Evolutionary conservation across 2,888 invertebrate genomes (phyloP).

Genomic region (Diplolepis rosae): DNA sequence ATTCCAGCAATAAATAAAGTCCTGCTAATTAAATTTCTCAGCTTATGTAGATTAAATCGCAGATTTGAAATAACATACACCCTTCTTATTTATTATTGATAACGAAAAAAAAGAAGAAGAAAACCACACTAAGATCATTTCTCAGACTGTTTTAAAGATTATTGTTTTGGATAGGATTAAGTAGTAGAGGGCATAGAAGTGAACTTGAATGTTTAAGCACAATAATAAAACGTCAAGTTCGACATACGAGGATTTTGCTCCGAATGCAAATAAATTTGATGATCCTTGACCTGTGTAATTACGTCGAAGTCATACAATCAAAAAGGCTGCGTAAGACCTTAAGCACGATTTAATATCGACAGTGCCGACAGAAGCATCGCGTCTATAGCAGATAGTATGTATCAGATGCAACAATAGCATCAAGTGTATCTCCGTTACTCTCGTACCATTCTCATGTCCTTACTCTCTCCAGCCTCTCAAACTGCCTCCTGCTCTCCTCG

Average conservation of each 20-base stretch:
- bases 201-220: no score
- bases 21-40: not conserved
- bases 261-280: no score
- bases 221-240: slow-evolving; percentile 14
- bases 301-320: slow-evolving; percentile 9
- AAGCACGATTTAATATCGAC: slow-evolving; percentile 1
- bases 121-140: no score
- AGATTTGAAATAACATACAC: not conserved
- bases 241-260: slow-evolving; percentile 14
- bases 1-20: slow-evolving; percentile 10
- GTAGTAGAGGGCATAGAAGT: no score
- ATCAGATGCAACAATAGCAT: slow-evolving; percentile 62
- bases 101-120: no score
- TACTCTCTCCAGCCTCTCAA: slow-evolving; percentile 32
- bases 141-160: no score
- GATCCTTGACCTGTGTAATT: slow-evolving; percentile 1
- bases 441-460: slow-evolving; percentile 22
- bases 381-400: slow-evolving; percentile 63
- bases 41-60: not conserved
- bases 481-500: slow-evolving; percentile 42
- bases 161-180: no score
- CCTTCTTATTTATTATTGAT: not conserved
- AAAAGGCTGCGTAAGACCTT: slow-evolving; percentile 18
- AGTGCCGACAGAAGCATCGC: slow-evolving; percentile 55
- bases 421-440: slow-evolving; percentile 41